These are phyloP conservation scores for Pollenia angustigena DNA, from an alignment of 2,888 invertebrate genomes.

Conservation along the genomic window DNA sequence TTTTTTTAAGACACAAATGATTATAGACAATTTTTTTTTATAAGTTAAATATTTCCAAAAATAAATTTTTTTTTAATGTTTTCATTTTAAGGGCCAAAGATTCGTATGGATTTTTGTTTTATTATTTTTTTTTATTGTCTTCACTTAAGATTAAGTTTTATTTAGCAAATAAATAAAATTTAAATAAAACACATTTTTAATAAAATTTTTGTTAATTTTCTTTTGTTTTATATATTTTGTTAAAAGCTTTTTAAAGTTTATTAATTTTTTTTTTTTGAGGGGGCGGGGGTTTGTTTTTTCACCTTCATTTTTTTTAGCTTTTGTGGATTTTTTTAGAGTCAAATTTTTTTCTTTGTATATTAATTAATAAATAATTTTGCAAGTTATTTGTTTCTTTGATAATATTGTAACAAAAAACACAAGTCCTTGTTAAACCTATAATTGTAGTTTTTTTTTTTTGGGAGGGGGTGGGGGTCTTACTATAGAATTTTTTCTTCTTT, in stretches of 20 bases:
- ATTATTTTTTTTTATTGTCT: constrained; percentile 72
- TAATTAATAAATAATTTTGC: constrained; percentile 72
- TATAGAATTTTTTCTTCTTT: too few species aligned
- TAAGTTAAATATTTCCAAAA: constrained; percentile 76
- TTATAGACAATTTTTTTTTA: constrained; percentile 59
- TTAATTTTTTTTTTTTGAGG: constrained; percentile 31
- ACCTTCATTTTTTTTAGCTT: constrained; percentile 73
- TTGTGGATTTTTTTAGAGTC: constrained; percentile 47
- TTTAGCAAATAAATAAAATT: constrained; percentile 74
- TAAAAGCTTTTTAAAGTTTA: constrained; percentile 70
- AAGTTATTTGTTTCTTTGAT: constrained; percentile 37
- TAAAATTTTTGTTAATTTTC: constrained; percentile 65
- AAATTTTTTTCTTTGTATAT: constrained; percentile 41
- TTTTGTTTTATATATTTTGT: constrained; percentile 74
- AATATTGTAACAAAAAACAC: constrained; percentile 68
- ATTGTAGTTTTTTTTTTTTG: constrained; percentile 23
- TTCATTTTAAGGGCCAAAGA: constrained; percentile 75
- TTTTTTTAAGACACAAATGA: constrained; percentile 57
- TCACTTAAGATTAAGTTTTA: constrained; percentile 57
- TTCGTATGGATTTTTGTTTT: constrained; percentile 75
- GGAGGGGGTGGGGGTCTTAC: too few species aligned
- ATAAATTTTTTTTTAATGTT: constrained; percentile 57
- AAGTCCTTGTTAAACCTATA: constrained; percentile 48
- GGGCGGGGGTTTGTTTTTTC: too few species aligned
- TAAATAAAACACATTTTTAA: constrained; percentile 81